Conservation (phyloP, 2,797 vertebrate species). For the Rhabdomys pumilio region DNA sequence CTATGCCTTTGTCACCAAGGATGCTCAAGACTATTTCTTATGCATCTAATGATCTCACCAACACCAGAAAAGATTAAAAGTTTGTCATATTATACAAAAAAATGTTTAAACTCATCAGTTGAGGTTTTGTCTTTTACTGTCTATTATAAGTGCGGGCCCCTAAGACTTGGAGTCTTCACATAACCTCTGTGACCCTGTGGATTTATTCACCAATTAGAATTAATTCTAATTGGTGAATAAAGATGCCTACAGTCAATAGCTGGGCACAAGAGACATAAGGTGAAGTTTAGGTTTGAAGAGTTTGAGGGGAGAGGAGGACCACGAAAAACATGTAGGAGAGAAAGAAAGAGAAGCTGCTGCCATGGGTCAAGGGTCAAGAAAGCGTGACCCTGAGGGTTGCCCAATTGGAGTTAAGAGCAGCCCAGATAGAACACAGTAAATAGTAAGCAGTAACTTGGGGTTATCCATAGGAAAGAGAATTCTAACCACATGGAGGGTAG, state of each 20-base stretch:
- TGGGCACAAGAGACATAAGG: not conserved
- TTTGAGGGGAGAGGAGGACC: not conserved
- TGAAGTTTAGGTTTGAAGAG: not conserved
- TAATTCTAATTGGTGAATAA: not conserved
- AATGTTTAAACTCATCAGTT: constrained; percentile 18
- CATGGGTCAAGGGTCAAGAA: not conserved
- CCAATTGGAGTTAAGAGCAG: not conserved
- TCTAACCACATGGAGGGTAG: not conserved
- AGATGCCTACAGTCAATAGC: not conserved
- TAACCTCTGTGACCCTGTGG: not conserved
- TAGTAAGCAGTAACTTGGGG: not conserved
- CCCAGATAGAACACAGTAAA: not conserved
- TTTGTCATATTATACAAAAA: not conserved
- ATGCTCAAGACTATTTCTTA: constrained; percentile 11
- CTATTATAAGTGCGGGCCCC: not conserved
- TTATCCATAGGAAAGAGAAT: not conserved
- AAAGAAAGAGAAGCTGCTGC: not conserved
- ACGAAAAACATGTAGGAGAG: not conserved
- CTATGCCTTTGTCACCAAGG: not conserved
- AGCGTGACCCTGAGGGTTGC: not conserved
- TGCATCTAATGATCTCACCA: constrained; percentile 29
- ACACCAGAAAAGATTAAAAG: constrained; percentile 1
- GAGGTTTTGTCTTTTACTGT: not conserved
- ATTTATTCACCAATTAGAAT: too few species aligned
- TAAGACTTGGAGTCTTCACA: not conserved